Conservation (phyloP, 2,888 invertebrate species). For the Erannis defoliaria region DNA sequence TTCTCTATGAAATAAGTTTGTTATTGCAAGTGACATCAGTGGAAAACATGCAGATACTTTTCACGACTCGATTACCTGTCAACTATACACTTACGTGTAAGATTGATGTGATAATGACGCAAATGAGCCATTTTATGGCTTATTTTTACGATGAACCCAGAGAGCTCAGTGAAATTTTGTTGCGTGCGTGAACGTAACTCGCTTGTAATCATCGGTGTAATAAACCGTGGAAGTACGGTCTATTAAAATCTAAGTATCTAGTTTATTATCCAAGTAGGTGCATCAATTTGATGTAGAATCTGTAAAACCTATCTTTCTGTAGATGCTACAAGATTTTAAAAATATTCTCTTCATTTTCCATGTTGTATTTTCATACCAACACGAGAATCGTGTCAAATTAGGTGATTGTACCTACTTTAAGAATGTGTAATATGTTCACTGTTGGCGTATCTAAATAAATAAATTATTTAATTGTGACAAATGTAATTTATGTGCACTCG, state of each 20-base stretch:
- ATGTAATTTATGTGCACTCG: no score
- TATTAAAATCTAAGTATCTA: not conserved
- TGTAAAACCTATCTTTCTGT: not conserved
- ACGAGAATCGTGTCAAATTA: no score
- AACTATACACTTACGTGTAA: constrained; percentile 30
- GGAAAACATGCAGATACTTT: constrained; percentile 35
- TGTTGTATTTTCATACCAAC: no score
- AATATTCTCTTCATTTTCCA: not conserved
- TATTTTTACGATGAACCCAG: constrained; percentile 10
- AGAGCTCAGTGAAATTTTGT: constrained; percentile 10
- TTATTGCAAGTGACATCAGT: constrained; percentile 23
- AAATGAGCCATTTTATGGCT: constrained; percentile 11
- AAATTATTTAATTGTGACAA: no score
- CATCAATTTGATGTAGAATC: not conserved
- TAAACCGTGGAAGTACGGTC: not conserved
- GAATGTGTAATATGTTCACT: no score
- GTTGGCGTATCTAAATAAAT: no score
- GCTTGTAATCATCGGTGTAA: not conserved
- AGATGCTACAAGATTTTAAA: not conserved
- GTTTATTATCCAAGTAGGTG: not conserved
- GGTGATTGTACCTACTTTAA: no score
- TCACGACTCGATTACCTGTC: constrained; percentile 44
- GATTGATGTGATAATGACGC: constrained; percentile 37
- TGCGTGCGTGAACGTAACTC: constrained; percentile 3
- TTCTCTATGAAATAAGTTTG: constrained; percentile 7